Percentiles rank a stretch among this genome's conserved stretches.
These are phyloP conservation scores for Stratiomys singularior DNA, from an alignment of 2,888 invertebrate species.

Conservation along the genomic window DNA sequence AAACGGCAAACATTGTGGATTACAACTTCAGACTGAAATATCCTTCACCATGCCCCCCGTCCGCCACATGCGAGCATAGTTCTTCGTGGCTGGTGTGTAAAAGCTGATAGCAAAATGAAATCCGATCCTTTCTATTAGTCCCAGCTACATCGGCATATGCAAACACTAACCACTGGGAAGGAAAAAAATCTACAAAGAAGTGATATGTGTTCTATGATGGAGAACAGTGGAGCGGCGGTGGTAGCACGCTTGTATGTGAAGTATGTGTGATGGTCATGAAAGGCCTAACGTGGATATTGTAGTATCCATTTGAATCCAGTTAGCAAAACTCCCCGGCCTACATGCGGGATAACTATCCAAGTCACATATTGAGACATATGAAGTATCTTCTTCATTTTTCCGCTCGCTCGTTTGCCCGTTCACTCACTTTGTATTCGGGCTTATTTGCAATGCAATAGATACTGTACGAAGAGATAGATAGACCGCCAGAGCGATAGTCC, in stretches of 20 bases:
- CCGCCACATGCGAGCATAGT: no score
- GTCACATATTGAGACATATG: not conserved
- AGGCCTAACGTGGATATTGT: conserved; percentile 3
- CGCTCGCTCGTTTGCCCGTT: not conserved
- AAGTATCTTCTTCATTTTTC: conserved; percentile 33
- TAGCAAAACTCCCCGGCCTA: not conserved
- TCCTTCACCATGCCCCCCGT: not conserved
- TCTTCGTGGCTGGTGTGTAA: conserved; percentile 8
- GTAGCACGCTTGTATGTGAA: conserved; percentile 12
- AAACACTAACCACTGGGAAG: conserved; percentile 19
- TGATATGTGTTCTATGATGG: conserved; percentile 29
- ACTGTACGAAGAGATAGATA: not conserved
- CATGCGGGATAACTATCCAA: not conserved
- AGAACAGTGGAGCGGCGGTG: not conserved
- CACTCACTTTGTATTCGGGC: conserved; percentile 33
- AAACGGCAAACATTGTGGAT: conserved; percentile 12
- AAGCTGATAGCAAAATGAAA: conserved; percentile 37
- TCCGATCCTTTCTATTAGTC: conserved; percentile 42
- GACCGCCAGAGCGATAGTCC: not conserved
- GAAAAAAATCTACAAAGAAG: conserved; percentile 25
- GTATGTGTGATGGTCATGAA: conserved; percentile 22
- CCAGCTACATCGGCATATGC: conserved; percentile 24
- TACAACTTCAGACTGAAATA: conserved; percentile 24
- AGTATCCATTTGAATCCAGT: not conserved
- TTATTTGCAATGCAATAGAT: conserved; percentile 38